A percentile compares a stretch with the other conserved stretches of the same genome.
These are phyloP conservation scores for Vanacampus margaritifer DNA, from an alignment of 2,113 vertebrate genomes.

Conservation along the genomic window DNA sequence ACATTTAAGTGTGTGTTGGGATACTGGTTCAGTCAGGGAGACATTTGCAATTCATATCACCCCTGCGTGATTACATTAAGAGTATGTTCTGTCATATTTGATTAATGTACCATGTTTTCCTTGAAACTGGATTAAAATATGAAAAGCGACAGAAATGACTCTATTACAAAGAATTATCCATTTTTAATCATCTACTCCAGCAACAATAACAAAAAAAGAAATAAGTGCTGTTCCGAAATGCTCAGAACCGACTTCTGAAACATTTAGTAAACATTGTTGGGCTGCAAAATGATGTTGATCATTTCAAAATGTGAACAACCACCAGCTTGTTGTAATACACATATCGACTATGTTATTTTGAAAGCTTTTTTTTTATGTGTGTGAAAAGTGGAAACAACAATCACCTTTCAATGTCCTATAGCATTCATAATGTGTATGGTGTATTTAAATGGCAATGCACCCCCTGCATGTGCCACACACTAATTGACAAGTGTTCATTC, in stretches of 20 bases:
- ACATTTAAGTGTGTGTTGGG: slow-evolving; percentile 68
- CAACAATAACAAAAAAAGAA: slow-evolving; percentile 40
- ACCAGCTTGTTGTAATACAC: not conserved
- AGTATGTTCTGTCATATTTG: slow-evolving; percentile 93
- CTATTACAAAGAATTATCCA: slow-evolving; percentile 89
- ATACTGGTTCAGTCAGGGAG: slow-evolving; percentile 42
- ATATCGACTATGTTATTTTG: not conserved
- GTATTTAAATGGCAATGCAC: not conserved
- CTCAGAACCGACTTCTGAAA: slow-evolving; percentile 71
- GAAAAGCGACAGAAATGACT: slow-evolving; percentile 92
- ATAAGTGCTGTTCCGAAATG: slow-evolving; percentile 69
- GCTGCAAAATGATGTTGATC: slow-evolving; percentile 31
- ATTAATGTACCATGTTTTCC: slow-evolving; percentile 95
- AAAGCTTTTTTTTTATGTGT: slow-evolving; percentile 42
- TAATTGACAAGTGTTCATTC: not conserved
- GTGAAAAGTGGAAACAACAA: not conserved
- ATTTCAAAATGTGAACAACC: not conserved
- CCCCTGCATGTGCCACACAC: not conserved
- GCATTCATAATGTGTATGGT: not conserved
- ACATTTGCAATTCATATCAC: slow-evolving; percentile 96
- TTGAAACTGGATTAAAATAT: slow-evolving; percentile 89
- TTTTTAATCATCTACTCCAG: slow-evolving; percentile 83
- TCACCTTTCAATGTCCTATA: not conserved
- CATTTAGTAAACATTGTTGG: slow-evolving; percentile 67
- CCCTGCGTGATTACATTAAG: slow-evolving; percentile 93